Evolutionary conservation across 1,140 invertebrate genomes (phyloP), one percentile per base, ranked within the genome.

Genomic region (Vollenhovia emeryi): DNA sequence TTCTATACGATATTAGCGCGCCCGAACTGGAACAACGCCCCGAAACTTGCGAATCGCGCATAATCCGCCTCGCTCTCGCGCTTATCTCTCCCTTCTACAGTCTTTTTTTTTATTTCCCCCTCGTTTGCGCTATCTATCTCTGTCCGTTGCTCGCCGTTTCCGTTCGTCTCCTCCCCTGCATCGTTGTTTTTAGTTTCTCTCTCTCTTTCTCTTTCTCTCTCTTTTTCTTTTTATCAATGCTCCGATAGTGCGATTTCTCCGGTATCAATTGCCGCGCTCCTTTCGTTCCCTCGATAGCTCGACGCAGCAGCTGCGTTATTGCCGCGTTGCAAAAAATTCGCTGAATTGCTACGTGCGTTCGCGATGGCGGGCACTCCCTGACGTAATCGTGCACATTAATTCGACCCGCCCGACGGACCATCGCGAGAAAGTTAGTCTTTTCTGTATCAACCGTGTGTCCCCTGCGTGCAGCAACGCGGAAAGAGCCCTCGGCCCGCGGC

Each of bases 381-480:
- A 93, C 86, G 91, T 93, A 94, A 94, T 89, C 50, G 66, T 80
- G 71, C 88, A 87, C 94, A 93, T 93, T 93, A 92, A 94, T 94
- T 94, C 91, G 86, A 85, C 84, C 86, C 86, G 86, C 89, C 89
- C 89, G 90, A 86, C 84, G 80, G 92, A 87, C 91, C 45, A 69
- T 64, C 87, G 89, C 90, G 93, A 92, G 91, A 94, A 93, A 94
- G 93, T 94, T 93, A 92, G 15, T 40, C 48, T 91, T 91, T 92
- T 93, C 91, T 89, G 91, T 93, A 93, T 93, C 87, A 90, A 92
- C n/a, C n/a, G n/a, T n/a, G 84, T 89, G 52, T 82, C 87, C 85
- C 57, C 74, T 4, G 7, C 87, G 89, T 45, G 27, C 87, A 90
- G 84, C 82, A 76, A 59, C 84, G 69, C 68, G 87, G 87, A 92